These are phyloP conservation scores for Leptothorax acervorum DNA, from an alignment of 2,888 invertebrate species.

Conservation along the genomic window DNA sequence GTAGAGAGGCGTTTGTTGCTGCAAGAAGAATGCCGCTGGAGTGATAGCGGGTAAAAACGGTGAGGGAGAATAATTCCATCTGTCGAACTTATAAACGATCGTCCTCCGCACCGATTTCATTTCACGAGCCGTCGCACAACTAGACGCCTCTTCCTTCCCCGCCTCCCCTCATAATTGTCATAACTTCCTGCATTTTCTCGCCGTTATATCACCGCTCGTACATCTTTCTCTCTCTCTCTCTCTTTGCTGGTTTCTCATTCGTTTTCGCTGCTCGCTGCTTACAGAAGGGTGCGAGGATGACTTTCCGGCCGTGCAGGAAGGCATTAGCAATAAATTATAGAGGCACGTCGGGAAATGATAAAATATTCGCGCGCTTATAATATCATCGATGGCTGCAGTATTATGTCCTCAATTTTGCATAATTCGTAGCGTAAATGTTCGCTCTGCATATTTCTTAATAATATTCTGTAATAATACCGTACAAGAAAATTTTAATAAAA, in stretches of 20 bases:
- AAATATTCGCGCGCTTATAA: slow-evolving; percentile 61
- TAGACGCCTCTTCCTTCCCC: slow-evolving; percentile 66
- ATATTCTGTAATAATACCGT: background rate
- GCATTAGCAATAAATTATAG: slow-evolving; percentile 70
- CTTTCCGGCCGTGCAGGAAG: slow-evolving; percentile 57
- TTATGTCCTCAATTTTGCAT: slow-evolving; percentile 32
- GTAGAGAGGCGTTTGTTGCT: slow-evolving; percentile 64
- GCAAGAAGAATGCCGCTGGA: slow-evolving; percentile 32
- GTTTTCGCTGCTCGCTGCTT: slow-evolving; percentile 27
- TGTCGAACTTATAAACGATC: slow-evolving; percentile 82
- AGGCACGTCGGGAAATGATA: slow-evolving; percentile 64
- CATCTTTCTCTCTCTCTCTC: slow-evolving; percentile 45
- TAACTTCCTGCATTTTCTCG: slow-evolving; percentile 78
- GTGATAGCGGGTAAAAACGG: slow-evolving; percentile 36
- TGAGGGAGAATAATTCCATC: slow-evolving; percentile 70
- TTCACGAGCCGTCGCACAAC: slow-evolving; percentile 82
- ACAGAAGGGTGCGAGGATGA: slow-evolving; percentile 32
- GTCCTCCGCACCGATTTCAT: slow-evolving; percentile 78
- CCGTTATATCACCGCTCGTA: slow-evolving; percentile 62
- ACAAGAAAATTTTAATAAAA: background rate
- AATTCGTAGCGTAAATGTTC: slow-evolving; percentile 12
- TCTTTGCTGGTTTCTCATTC: slow-evolving; percentile 38
- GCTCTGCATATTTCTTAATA: background rate
- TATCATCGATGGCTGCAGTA: slow-evolving; percentile 20
- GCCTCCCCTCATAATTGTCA: slow-evolving; percentile 76